These are phyloP conservation scores for Elysia chlorotica DNA, from an alignment of 1,140 invertebrate genomes.

Conservation along the genomic window DNA sequence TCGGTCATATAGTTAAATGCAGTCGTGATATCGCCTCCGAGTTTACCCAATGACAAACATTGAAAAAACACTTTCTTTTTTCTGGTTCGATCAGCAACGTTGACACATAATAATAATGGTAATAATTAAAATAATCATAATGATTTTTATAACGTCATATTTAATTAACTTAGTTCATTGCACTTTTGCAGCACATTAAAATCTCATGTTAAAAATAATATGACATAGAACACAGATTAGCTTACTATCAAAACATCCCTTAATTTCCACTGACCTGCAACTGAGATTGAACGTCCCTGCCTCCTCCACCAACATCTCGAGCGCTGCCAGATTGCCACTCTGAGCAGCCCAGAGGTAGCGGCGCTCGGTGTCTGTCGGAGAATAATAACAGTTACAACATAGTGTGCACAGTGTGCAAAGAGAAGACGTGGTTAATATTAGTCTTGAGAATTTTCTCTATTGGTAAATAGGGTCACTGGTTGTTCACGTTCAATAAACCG, in stretches of 20 bases:
- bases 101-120: too few species aligned
- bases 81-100: too few species aligned
- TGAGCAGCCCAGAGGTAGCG: constrained; percentile 31
- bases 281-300: constrained; percentile 31
- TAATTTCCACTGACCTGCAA: constrained; percentile 24
- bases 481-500: too few species aligned
- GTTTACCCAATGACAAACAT: too few species aligned
- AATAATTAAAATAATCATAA: not conserved
- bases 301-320: constrained; percentile 32
- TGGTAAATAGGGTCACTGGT: too few species aligned
- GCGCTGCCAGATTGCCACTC: constrained; percentile 27
- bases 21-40: too few species aligned
- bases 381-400: too few species aligned
- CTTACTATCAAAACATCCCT: not conserved
- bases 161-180: not conserved
- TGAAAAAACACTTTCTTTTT: too few species aligned
- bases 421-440: too few species aligned
- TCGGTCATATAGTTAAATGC: too few species aligned
- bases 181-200: not conserved
- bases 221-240: not conserved
- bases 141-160: not conserved
- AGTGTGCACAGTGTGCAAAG: too few species aligned
- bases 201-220: not conserved
- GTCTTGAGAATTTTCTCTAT: too few species aligned
- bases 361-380: constrained; percentile 32